A percentile compares a stretch with the other conserved stretches of the same genome.
Evolutionary conservation across 2,113 vertebrate species (phyloP).

Genomic region (Pungitius pungitius): DNA sequence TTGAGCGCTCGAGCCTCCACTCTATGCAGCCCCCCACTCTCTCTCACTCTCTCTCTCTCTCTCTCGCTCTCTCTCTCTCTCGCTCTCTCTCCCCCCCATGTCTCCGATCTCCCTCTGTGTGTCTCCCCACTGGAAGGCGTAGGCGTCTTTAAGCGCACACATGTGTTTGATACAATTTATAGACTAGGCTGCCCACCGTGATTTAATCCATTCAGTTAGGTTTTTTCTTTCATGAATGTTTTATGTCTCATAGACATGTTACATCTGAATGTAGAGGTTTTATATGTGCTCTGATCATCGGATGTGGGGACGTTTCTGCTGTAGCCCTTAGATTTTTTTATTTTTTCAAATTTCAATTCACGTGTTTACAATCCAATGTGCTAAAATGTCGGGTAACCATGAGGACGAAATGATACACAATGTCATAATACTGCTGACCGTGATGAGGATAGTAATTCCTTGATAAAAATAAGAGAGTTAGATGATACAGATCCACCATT

Average conservation of each 20-base stretch:
- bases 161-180: conserved; percentile 7
- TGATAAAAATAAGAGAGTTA: not conserved
- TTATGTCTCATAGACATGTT: not conserved
- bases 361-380: not conserved
- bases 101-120: not conserved
- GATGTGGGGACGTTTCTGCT: not conserved
- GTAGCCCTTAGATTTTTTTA: not conserved
- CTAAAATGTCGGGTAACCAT: not conserved
- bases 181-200: not conserved
- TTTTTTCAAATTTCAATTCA: not conserved
- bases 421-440: not conserved
- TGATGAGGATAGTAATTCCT: not conserved
- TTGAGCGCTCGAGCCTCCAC: conserved; percentile 54
- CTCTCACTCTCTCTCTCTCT: not conserved
- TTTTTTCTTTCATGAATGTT: not conserved
- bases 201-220: not conserved
- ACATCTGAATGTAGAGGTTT: not conserved
- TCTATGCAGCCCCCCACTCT: conserved; percentile 16
- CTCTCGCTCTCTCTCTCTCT: conserved; percentile 10
- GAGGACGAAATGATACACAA: not conserved
- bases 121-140: conserved; percentile 29
- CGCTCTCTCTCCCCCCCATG: not conserved
- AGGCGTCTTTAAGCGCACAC: conserved; percentile 52
- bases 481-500: not conserved
- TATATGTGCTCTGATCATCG: not conserved